Evolutionary conservation across 2,797 vertebrate genomes (phyloP).

Genomic region (Taeniopygia guttata): DNA sequence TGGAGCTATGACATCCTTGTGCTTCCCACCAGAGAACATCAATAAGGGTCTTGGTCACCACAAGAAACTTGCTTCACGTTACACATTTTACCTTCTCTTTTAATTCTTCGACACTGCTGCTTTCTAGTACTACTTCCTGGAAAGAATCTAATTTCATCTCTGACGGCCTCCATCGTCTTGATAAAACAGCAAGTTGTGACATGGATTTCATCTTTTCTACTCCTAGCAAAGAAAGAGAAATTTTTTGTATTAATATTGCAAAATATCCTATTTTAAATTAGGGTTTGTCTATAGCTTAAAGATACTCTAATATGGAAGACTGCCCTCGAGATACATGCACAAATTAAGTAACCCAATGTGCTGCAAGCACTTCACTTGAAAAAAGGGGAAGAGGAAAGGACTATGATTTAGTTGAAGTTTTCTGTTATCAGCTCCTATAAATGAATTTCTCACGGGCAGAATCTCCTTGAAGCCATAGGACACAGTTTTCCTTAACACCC

Average conservation of each 20-base stretch:
- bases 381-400: background rate
- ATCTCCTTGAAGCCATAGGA: background rate
- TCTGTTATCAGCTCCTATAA: background rate
- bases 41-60: background rate
- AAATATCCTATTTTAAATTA: background rate
- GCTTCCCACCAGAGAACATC: background rate
- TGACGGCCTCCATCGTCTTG: slow-evolving; percentile 88
- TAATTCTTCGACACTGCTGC: slow-evolving; percentile 94
- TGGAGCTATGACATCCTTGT: background rate
- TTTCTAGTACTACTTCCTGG: slow-evolving; percentile 95
- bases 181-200: slow-evolving; percentile 94
- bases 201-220: slow-evolving; percentile 98
- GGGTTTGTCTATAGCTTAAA: background rate
- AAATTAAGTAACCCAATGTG: background rate
- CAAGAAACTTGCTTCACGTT: background rate
- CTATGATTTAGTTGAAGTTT: background rate
- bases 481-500: background rate
- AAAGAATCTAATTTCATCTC: slow-evolving; percentile 92
- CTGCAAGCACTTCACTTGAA: background rate
- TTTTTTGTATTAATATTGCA: background rate
- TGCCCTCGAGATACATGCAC: background rate
- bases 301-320: background rate
- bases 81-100: slow-evolving; percentile 86
- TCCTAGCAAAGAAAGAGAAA: slow-evolving; percentile 70
- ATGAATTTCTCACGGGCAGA: background rate